Base-by-base conservation (phyloP, 2,888 invertebrate species). In the Camponotus fellah region DNA sequence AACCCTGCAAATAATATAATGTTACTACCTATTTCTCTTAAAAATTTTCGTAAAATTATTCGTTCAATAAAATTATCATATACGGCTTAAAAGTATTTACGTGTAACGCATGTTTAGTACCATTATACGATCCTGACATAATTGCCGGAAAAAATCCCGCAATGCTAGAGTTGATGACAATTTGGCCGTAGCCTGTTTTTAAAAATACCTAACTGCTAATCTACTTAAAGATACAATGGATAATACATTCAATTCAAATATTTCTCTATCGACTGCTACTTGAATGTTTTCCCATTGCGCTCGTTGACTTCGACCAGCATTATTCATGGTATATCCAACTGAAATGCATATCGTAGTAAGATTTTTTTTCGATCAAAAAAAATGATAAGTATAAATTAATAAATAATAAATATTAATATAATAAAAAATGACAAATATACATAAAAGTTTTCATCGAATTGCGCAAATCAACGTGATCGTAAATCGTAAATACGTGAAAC, bases 161-260 rank as follows among this genome's bases (percentile, higher is more conserved):
- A 8, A 97, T 88, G 92, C 98, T 98, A 1, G 97, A 97, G 17
- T 96, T 97, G 3, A 97, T 96, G 0, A 97, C 98, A 66, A 98
- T 93, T 85, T 98, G 97, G 0, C 98, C 98, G 12, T 91, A 72
- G 17, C 95, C 94, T 58, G 91, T 92, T 66, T 95, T 91, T 10
- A 95, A 91, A 97, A 98, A 93, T 97, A 96, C 34, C 96, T 96
- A 1, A 97, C 95, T 0, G 96, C 97, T 60, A 97, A 94, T 84
- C 98, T 96, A 5, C 97, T 96, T 76, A 98, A 95, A 87, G 97
- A 96, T 0, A 98, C 93, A 6, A 96, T 95, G 0, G 97, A 96
- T 87, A 98, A 97, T 0, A 98, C 97, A 94, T 98, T 98, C 80
- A 98, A 93, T 53, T 98, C 97, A 92, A 98, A 97, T 91, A 98